Evolutionary conservation across 2,888 invertebrate genomes (phyloP).

Genomic region (Parascotia fuliginaria): DNA sequence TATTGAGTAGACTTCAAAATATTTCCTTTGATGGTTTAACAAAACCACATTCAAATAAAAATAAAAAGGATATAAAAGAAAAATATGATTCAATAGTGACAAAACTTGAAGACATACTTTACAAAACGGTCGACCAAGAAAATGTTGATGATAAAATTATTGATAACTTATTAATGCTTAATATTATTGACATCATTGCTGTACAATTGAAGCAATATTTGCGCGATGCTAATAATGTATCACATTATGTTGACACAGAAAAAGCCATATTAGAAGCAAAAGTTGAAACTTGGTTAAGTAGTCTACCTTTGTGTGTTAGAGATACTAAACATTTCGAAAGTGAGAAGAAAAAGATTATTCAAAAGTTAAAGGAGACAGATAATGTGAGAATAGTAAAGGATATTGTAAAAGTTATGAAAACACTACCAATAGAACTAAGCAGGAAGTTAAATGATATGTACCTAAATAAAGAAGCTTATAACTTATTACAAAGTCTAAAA

Average conservation of each 20-base stretch:
- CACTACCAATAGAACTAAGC: slow-evolving; percentile 18
- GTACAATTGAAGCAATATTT: slow-evolving; percentile 12
- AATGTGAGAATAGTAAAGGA: slow-evolving; percentile 19
- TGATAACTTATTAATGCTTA: slow-evolving; percentile 7
- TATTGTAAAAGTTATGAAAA: slow-evolving; percentile 23
- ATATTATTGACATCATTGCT: slow-evolving; percentile 5
- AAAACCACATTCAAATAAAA: not conserved
- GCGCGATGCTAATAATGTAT: slow-evolving; percentile 4
- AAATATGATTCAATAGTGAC: slow-evolving; percentile 14
- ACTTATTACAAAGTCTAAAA: slow-evolving; percentile 9
- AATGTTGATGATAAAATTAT: slow-evolving; percentile 7
- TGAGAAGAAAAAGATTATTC: slow-evolving; percentile 25
- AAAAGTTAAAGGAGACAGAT: slow-evolving; percentile 18
- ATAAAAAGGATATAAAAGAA: not conserved
- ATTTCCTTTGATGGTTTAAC: not conserved
- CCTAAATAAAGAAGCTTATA: slow-evolving; percentile 11
- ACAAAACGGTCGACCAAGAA: not conserved
- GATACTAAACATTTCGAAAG: slow-evolving; percentile 9
- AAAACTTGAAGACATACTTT: slow-evolving; percentile 10
- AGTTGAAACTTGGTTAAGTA: slow-evolving; percentile 30
- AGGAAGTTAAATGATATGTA: slow-evolving; percentile 6
- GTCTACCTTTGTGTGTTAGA: slow-evolving; percentile 16
- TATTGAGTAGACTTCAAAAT: too few relatives aligned
- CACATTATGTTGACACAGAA: not conserved
- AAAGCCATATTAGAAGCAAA: slow-evolving; percentile 9